Evolutionary conservation across 2,888 invertebrate species (phyloP), one percentile per base, ranked within the genome.

Genomic region (Tetragonula carbonaria): DNA sequence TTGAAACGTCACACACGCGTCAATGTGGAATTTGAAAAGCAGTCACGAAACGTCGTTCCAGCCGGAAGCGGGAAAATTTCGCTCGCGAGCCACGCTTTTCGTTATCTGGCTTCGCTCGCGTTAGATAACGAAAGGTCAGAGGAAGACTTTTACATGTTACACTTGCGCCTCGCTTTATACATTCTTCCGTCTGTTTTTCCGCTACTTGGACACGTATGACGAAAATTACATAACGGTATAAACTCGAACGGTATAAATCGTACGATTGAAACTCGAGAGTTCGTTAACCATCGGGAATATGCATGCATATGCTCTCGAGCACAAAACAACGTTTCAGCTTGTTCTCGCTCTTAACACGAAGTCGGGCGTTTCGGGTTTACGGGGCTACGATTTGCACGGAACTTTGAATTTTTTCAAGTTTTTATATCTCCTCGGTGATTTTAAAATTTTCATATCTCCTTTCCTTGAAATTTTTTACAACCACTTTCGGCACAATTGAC

Each of bases 61-160:
- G 14, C 33, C 55, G 79, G 59, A 67, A 67, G 62, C 74, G 57
- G 0, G 57, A 73, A 78, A 78, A 74, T 62, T 50, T 68, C 45
- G 8, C 67, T 33, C 1, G 8, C 38, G 13, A 21, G 21, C 33
- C 11, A 63, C 63, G 33, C 21, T 6, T 8, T 45, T 45, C 45
- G 45, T 38, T 57, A 74, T 53, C 45, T 45, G 45, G 45, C 75
- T 72, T 50, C 59, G 66, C 33, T n/a, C 21, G 38, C 14, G 16
- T 55, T 45, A 77, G 81, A 86, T 86, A 86, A 74, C 59, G 63
- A 65, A 67, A 83, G 80, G 71, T 72, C 80, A 59, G 38, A 45
- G 8, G 21, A 38, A 23, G 57, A 74, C 74, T 38, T 65, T 28
- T 77, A 51, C 33, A 21, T 2, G 45, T 45, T 45, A 11, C 45